Base-by-base conservation (phyloP, 2,888 invertebrate genomes). In the Parnassius glacialis region DNA sequence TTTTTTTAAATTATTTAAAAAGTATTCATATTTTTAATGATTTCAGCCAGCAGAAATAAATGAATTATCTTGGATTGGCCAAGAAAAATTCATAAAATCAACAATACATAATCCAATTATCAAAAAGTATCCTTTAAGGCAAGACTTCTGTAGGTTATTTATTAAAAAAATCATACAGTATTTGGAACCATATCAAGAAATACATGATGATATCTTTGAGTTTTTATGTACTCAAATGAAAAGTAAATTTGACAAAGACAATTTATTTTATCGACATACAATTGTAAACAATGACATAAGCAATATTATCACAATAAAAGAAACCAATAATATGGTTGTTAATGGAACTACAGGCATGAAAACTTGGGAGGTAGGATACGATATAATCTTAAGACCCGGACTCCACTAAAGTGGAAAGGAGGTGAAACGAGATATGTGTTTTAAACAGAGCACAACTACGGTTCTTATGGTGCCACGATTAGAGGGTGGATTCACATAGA, bases 261-360 rank as follows among this genome's bases (percentile, higher is more conserved):
- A 77, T 10, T 93, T 90, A 70, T 92, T 91, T 66, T 94, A 93
- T 78, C 93, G 94, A 59, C 96, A 96, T 80, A 96, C 95, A 79
- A 59, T 91, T 50, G 73, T 94, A 60, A 75, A 81, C 44, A 74
- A 87, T 62, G 75, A 84, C 60, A 65, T 78, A 50, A 69, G 62
- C 68, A 80, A 77, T 66, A 78, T 85, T 45, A 81, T 96, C 44
- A 94, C 93, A 12, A 81, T 96, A 57, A 93, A 93, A 69, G 96
- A 96, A 83, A 95, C 94, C 63, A 93, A 91, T 61, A 94, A 93
- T 75, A 93, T 96, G 75, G 95, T 96, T 68, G 93, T 94, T 0
- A 92, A 95, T 80, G 96, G 96, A 42, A 96, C 96, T 20, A 97
- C 96, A 13, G 96, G 96, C 41, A 87, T 96, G 70, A 94, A 93